phyloP scores from a whole-genome alignment of 2,113 vertebrate genomes.

The Pseudonaja textilis region DNA sequence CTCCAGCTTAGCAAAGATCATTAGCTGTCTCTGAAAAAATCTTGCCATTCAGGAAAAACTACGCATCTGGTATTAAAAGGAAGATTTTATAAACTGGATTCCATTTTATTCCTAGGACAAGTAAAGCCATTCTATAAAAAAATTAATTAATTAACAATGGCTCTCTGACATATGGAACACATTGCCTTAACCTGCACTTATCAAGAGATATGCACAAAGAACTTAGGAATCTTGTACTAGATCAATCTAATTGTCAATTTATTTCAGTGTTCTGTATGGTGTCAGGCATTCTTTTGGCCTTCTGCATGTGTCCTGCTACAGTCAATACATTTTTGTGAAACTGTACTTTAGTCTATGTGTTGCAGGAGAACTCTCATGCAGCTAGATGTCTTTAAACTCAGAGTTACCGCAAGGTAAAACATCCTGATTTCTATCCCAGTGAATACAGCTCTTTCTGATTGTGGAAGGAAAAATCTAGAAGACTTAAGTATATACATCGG shows the following conservation, averaged over 20 bases:
- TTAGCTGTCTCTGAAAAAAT: neutral
- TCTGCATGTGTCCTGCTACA: neutral
- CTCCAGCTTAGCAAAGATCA: neutral
- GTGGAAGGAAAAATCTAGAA: neutral
- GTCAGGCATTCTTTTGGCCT: neutral
- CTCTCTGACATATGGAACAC: neutral
- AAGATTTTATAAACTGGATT: neutral
- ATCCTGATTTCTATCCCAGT: neutral
- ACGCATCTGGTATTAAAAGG: neutral
- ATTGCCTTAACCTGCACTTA: neutral
- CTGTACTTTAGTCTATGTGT: neutral
- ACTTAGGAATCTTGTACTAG: neutral
- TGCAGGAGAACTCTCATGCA: neutral
- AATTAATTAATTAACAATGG: neutral
- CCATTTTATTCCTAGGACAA: neutral
- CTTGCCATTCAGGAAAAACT: neutral
- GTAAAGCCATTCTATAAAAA: neutral
- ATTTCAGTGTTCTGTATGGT: neutral
- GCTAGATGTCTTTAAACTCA: neutral
- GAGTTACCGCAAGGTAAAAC: neutral
- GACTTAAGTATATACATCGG: neutral
- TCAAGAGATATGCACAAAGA: neutral
- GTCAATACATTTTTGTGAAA: neutral
- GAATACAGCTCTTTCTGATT: neutral
- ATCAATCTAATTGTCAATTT: neutral